A percentile compares a stretch with the other conserved stretches of the same genome.
Evolutionary conservation across 2,113 vertebrate species (phyloP).

Genomic region (Mormyrus lacerda): DNA sequence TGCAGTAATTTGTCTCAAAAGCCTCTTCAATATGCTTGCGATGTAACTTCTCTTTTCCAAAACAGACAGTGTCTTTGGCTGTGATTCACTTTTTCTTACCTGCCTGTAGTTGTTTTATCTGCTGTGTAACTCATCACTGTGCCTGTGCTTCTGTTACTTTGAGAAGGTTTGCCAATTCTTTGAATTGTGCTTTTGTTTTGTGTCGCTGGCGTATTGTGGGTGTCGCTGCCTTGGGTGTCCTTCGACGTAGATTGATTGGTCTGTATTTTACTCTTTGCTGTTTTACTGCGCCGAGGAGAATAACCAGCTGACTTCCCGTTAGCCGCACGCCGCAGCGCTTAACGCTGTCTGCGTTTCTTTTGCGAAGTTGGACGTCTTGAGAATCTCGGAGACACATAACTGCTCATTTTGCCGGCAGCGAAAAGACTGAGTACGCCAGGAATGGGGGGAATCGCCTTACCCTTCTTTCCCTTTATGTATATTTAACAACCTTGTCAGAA

Average conservation of each 20-base stretch:
- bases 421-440: background rate
- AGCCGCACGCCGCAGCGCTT: background rate
- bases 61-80: background rate
- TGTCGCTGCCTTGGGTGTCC: background rate
- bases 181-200: background rate
- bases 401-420: background rate
- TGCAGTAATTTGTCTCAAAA: background rate
- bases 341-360: background rate
- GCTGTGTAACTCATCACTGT: background rate
- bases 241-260: background rate
- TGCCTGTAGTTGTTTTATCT: background rate
- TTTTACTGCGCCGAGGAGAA: background rate
- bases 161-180: background rate
- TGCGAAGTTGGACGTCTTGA: background rate
- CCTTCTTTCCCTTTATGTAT: slow-evolving; percentile 27
- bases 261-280: background rate
- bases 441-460: background rate
- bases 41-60: background rate
- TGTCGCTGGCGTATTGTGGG: background rate
- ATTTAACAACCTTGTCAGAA: slow-evolving; percentile 30
- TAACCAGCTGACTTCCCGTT: background rate
- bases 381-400: background rate
- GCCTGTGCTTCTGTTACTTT: background rate
- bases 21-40: background rate
- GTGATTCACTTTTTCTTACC: background rate